These are phyloP conservation scores for Acanthis flammea DNA, from an alignment of 2,797 vertebrate genomes.

Conservation along the genomic window DNA sequence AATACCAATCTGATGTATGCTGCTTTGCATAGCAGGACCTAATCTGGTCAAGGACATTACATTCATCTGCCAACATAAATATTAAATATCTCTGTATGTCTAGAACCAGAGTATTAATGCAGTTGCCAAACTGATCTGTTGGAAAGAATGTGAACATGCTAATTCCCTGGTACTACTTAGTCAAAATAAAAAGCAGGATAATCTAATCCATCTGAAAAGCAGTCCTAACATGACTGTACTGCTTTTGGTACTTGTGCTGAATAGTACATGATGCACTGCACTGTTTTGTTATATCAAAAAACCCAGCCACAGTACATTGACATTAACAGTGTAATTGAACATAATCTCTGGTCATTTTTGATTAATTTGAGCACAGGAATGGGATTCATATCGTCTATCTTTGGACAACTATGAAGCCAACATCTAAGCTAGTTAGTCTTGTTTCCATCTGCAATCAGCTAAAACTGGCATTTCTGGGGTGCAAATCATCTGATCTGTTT, in stretches of 20 bases:
- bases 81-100: neutral
- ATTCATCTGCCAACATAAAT: neutral
- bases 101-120: neutral
- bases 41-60: neutral
- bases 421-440: neutral
- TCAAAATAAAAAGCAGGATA: neutral
- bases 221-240: neutral
- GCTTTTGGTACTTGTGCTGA: neutral
- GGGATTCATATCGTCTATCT: neutral
- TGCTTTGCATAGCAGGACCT: neutral
- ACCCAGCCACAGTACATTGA: neutral
- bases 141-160: neutral
- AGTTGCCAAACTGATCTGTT: neutral
- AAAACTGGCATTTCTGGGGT: neutral
- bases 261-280: neutral
- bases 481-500: neutral
- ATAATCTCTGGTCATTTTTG: neutral
- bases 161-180: neutral
- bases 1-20: neutral
- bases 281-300: neutral
- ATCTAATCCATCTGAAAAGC: neutral
- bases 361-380: neutral
- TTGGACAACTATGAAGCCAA: neutral
- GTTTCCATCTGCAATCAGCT: neutral
- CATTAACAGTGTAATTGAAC: neutral